Evolutionary conservation across 2,113 vertebrate genomes (phyloP), one percentile per base, ranked within the genome.

Genomic region (Vulpes ferrilata): DNA sequence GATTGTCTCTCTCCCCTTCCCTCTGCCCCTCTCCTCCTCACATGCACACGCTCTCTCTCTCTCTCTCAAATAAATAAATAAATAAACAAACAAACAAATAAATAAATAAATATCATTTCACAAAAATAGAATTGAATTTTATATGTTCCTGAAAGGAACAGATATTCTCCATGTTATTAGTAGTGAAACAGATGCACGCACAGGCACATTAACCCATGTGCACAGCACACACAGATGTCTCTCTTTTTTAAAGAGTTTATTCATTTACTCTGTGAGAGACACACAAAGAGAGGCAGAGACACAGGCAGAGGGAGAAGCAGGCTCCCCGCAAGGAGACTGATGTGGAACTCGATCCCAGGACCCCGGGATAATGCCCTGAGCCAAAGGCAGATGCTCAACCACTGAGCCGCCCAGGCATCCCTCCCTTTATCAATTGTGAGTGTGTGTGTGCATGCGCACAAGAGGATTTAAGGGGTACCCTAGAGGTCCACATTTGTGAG

Each of bases 111-210:
- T 85, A 81, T 88, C 17, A 19, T 80, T 51, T 79, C 65, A 83
- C 22, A 64, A 67, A 87, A 93, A 76, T 17, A 0, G 60, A 59
- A 19, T 55, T 25, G 35, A n/a, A 59, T 74, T 96, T 65, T 27
- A 67, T 38, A 25, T 81, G 48, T 32, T 93, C 65, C 71, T 85
- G 25, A 93, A 88, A 91, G 30, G 57, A 79, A 48, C 12, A 38
- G 27, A 65, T 59, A 43, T 12, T 81, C 32, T 96, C 89, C 69
- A 25, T 79, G 57, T 93, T 79, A 51, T 87, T 90, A n/a, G 51
- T 27, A 51, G 35, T 83, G 53, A 92, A n/a, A 83, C 7, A 95
- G 32, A 43, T 5, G 9, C 3, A 19, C 12, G 4, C 20, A 23
- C 9, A 38, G 3, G 20, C 22, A 25, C 10, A 4, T 7, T 51